These are phyloP conservation scores for Mormoops blainvillei DNA, from an alignment of 2,113 vertebrate genomes.

Conservation along the genomic window DNA sequence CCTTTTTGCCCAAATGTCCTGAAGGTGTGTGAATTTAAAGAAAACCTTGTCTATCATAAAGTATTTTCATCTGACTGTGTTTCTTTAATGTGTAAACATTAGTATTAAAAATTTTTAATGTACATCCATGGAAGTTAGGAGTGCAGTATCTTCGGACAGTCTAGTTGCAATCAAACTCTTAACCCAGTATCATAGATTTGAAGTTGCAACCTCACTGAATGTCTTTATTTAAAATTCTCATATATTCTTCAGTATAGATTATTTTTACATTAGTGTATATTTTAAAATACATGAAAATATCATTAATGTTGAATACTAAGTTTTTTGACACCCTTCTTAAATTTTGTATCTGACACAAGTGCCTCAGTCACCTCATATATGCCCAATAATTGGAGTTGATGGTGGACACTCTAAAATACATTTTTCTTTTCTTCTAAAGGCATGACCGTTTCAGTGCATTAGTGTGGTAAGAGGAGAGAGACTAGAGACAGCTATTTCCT, in stretches of 20 bases:
- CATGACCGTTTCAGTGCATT: neutral
- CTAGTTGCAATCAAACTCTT: neutral
- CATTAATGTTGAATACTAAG: neutral
- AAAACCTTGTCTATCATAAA: neutral
- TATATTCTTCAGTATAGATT: neutral
- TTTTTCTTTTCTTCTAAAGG: neutral
- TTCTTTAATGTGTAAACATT: neutral
- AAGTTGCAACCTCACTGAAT: neutral
- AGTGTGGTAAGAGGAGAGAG: neutral
- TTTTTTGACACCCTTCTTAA: neutral
- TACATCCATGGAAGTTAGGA: no score
- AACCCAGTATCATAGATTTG: neutral
- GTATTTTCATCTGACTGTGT: neutral
- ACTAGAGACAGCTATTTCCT: neutral
- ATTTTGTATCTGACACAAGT: neutral
- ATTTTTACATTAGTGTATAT: neutral
- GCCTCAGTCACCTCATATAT: neutral
- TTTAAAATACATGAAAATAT: neutral
- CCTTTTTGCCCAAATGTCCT: neutral
- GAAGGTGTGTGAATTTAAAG: neutral
- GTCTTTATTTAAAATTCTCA: neutral
- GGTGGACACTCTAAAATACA: neutral
- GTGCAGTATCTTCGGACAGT: neutral
- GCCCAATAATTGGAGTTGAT: neutral
- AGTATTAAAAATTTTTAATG: neutral